Conservation (phyloP, 2,888 invertebrate species). For the Tiphia femorata region DNA sequence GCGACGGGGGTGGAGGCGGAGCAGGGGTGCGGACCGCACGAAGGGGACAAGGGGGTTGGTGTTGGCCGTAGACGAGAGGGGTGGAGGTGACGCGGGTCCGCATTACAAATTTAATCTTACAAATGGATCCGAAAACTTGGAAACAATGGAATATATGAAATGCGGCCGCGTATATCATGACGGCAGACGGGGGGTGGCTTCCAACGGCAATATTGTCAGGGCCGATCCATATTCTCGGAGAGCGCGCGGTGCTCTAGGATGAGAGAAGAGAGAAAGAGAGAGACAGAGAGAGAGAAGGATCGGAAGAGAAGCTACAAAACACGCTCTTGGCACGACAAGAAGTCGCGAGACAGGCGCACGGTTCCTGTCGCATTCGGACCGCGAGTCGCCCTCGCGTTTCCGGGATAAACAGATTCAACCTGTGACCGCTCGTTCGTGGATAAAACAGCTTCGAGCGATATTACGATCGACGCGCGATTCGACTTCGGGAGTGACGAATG, state of each 20-base stretch:
- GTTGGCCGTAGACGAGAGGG: constrained; percentile 22
- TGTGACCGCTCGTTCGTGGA: neutral
- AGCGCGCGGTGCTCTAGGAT: constrained; percentile 10
- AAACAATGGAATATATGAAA: constrained; percentile 69
- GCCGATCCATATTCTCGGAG: constrained; percentile 65
- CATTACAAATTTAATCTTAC: constrained; percentile 81
- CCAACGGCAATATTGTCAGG: constrained; percentile 68
- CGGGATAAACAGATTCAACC: constrained; percentile 19
- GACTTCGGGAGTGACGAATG: neutral
- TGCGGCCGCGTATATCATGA: constrained; percentile 66
- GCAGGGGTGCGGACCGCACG: neutral
- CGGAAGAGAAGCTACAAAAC: constrained; percentile 38
- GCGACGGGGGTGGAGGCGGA: constrained; percentile 10
- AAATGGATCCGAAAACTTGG: constrained; percentile 75
- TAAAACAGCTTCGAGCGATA: neutral
- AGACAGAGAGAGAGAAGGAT: constrained; percentile 1
- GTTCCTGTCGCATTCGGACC: constrained; percentile 40
- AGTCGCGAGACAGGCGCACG: constrained; percentile 42
- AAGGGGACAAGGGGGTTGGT: constrained; percentile 36
- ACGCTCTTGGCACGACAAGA: constrained; percentile 42
- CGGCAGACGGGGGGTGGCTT: constrained; percentile 55
- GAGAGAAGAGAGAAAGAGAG: constrained; percentile 6
- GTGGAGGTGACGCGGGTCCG: constrained; percentile 51
- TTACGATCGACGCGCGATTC: no score
- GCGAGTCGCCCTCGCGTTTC: constrained; percentile 2